Percentiles rank a stretch among this genome's conserved stretches.
phyloP scores from a whole-genome alignment of 2,888 invertebrate genomes.

The Tortrix viridana region DNA sequence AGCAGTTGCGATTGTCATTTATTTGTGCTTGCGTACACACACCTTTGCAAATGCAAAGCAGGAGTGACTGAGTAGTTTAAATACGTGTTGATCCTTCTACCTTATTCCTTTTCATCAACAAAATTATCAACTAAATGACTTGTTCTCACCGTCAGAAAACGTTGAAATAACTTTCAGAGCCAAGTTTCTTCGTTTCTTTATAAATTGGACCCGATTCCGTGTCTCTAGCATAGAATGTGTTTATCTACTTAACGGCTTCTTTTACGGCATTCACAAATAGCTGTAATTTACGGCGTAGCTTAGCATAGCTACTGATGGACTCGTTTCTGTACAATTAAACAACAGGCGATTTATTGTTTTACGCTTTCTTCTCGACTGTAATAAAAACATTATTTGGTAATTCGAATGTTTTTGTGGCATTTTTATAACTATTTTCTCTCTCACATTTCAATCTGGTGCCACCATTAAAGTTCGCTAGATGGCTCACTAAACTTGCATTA shows the following conservation, averaged over 20 bases:
- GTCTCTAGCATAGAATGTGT: conserved; percentile 48
- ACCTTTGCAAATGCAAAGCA: no score
- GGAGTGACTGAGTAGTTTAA: no score
- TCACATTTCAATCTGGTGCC: conserved; percentile 8
- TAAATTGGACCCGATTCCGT: not conserved
- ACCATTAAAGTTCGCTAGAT: not conserved
- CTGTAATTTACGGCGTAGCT: conserved; percentile 69
- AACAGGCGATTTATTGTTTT: conserved; percentile 23
- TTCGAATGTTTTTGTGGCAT: conserved; percentile 11
- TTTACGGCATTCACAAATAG: conserved; percentile 63
- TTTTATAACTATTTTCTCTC: not conserved
- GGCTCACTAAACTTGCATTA: no score
- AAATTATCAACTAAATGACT: no score
- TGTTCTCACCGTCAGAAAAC: no score
- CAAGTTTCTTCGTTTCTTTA: not conserved
- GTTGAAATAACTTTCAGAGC: no score
- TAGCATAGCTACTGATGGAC: conserved; percentile 59
- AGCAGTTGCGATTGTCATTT: no score
- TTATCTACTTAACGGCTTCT: conserved; percentile 72
- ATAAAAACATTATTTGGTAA: conserved; percentile 21
- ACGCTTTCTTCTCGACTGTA: conserved; percentile 26
- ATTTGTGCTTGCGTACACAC: no score
- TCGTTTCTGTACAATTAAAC: conserved; percentile 36
- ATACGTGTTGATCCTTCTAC: no score
- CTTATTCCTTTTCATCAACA: no score